Base-by-base conservation (phyloP, 2,113 vertebrate species). In the Xenopus laevis region DNA sequence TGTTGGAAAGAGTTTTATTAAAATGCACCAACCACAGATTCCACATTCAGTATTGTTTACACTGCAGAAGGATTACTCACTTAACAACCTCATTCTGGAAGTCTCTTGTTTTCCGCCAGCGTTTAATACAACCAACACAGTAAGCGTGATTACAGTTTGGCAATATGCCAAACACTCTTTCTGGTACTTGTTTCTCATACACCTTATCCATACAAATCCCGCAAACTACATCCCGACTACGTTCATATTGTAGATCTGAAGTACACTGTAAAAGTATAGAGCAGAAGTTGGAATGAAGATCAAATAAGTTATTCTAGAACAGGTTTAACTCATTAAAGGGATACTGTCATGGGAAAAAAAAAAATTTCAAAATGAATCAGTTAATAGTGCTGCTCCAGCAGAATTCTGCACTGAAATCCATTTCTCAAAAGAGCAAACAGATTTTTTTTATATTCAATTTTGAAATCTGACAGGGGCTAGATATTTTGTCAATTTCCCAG, bases 191-290 rank as follows among this genome's bases (percentile, higher is more conserved):
- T 79, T 96, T 96, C 79, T 93, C 94, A 1, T 92, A 95, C 58
- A 95, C 92, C n/a, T 88, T 92, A 76, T 97, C 95, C 94, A 96
- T 95, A 84, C 94, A 96, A 86, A 97, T 95, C 13, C 95, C 94
- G 9, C 95, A 97, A 61, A 87, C 83, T 13, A 95, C 18, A 0
- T 90, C 82, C 83, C 84, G 85, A 30, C 93, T 96, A 70, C 81
- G 80, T 16, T 79, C 55, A 65, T 68, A 69, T n/a, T 53, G 65
- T 13, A 21, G 13, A 10, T 62, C 46, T 30, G 58, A 53, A 40
- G 33, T 27, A 10, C 18, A 65, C 73, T 69, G 44, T 55, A 66
- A 9, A 45, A 10, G 13, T 1, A 23, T 11, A 47, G 15, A 50
- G 15, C 6, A 50, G 10, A 13, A 10, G 11, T 50, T 13, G 18